Evolutionary conservation across 2,797 vertebrate genomes (phyloP).

Genomic region (Bovichtus variegatus): DNA sequence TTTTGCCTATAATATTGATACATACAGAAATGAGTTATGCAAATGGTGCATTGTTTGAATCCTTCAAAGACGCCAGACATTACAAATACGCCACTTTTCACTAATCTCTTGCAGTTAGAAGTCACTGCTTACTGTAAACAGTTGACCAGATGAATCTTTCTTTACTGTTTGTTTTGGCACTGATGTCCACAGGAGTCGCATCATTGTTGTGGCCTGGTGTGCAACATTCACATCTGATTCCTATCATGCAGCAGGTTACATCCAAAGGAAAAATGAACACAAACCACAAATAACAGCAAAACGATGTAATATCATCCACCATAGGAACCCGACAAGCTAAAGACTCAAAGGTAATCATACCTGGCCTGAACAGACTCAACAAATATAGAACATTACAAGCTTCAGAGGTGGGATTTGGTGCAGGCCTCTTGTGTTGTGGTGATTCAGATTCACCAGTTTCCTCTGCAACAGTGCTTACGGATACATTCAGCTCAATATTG

Average conservation of each 20-base stretch:
- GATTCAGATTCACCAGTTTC: constrained; percentile 3
- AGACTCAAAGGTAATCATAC: constrained; percentile 2
- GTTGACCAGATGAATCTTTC: constrained; percentile 20
- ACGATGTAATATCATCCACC: background rate
- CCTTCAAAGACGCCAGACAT: constrained; percentile 27
- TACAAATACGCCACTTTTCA: constrained; percentile 37
- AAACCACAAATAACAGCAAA: background rate
- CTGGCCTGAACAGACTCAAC: constrained; percentile 8
- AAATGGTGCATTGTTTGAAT: constrained; percentile 32
- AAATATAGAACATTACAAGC: constrained; percentile 17
- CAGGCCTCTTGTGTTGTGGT: background rate
- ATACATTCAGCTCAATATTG: constrained; percentile 6
- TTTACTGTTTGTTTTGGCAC: constrained; percentile 21
- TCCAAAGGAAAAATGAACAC: background rate
- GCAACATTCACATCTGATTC: constrained; percentile 9
- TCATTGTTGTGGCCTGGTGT: background rate
- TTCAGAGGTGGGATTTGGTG: constrained; percentile 2
- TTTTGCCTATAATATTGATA: constrained; percentile 24
- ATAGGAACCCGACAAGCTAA: background rate
- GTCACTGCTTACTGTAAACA: constrained; percentile 19
- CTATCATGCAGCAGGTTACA: background rate
- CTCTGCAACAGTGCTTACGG: background rate
- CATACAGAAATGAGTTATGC: constrained; percentile 16
- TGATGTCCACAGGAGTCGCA: background rate
- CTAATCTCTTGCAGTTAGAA: constrained; percentile 20